Conservation (phyloP, 2,113 vertebrate species). For the Myxocyprinus asiaticus region DNA sequence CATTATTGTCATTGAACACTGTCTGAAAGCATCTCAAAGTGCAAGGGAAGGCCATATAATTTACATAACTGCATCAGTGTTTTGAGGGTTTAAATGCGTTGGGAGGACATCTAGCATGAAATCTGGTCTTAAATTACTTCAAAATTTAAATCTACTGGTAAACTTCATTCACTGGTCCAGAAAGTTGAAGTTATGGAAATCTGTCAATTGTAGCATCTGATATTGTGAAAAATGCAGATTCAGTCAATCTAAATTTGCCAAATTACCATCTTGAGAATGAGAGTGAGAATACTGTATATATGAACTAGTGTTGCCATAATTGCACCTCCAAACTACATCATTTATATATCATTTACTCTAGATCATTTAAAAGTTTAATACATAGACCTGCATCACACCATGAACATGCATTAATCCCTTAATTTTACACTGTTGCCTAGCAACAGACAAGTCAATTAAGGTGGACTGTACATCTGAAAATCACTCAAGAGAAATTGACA, state of each 20-base stretch:
- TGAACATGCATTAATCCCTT: conserved; percentile 55
- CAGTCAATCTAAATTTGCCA: neutral
- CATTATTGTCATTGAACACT: neutral
- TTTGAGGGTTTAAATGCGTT: too few relatives aligned
- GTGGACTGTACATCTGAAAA: conserved; percentile 28
- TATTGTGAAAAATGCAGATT: neutral
- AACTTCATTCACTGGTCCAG: neutral
- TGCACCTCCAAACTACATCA: neutral
- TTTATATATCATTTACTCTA: neutral
- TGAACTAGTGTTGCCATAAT: conserved; percentile 1
- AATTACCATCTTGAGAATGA: neutral
- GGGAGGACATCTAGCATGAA: too few relatives aligned
- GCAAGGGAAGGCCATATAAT: too few relatives aligned
- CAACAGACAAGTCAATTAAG: conserved; percentile 55
- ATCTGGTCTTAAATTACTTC: neutral
- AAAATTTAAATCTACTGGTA: neutral
- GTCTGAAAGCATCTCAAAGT: too few relatives aligned
- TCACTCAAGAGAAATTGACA: conserved; percentile 36
- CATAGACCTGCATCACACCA: neutral
- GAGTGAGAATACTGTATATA: neutral
- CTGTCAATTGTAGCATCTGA: neutral
- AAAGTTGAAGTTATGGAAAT: neutral
- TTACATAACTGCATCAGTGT: too few relatives aligned
- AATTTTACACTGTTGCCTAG: conserved; percentile 73
- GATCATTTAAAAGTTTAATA: neutral